Evolutionary conservation across 2,113 vertebrate genomes (phyloP), one percentile per base, ranked within the genome.

Genomic region (Penelope pileata): DNA sequence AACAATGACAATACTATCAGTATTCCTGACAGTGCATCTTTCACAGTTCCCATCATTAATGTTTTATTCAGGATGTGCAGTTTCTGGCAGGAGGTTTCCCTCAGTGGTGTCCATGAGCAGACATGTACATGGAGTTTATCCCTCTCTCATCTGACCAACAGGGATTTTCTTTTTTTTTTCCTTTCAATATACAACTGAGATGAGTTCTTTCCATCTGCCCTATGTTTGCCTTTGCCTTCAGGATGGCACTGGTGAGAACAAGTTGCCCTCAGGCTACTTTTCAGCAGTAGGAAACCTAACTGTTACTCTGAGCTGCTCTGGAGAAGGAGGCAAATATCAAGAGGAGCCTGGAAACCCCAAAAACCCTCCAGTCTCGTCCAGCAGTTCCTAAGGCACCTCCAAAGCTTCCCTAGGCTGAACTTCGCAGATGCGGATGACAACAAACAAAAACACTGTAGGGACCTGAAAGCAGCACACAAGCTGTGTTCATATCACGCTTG

Each of bases 291-390:
- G 60, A 79, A n/a, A 40, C 51, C 27, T 59, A 26, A 34, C 32
- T 50, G 24, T 11, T 67, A 38, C 24, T 69, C 19, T 16, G 47
- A n/a, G 26, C n/a, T 83, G 38, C 27, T 66, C 30, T 70, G 23
- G 38, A 74, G 15, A 24, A 47, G 26, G 19, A 63, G 59, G n/a
- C 1, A 0, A 36, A 0, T 53, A 80, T 8, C 38, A 38, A 59
- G 23, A 19, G 43, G 32, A 75, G 36, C 32, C n/a, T 7, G 45
- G 4, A 70, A 42, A 16, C 26, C 50, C 50, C 22, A 26, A 38
- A 70, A 88, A 69, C 27, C 29, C 15, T 50, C 38, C 32, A 34
- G 36, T 47, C 36, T 21, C 36, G 43, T 29, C 6, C 15, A 53
- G 17, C 62, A 47, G 13, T 26, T 80, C 69, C 27, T 38, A 75